Conservation (phyloP, 2,797 vertebrate species). For the Sphenodon punctatus region DNA sequence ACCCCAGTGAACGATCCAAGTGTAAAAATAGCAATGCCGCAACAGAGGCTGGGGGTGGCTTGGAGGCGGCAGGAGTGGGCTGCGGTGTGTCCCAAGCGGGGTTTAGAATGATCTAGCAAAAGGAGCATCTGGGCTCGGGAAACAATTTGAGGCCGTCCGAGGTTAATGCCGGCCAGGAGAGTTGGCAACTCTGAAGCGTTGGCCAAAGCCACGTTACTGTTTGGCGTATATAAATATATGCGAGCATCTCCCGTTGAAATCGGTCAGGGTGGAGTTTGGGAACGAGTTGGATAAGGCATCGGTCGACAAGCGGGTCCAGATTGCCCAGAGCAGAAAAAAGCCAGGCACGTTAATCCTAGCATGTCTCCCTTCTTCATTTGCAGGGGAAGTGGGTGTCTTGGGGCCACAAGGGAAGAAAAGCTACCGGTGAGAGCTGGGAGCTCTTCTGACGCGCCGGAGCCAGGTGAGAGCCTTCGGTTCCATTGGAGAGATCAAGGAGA, state of each 20-base stretch:
- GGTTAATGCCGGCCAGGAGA: constrained; percentile 34
- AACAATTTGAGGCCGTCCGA: background rate
- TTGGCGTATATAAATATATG: background rate
- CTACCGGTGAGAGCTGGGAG: background rate
- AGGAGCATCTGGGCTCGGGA: background rate
- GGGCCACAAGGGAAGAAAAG: background rate
- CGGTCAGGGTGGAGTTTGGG: background rate
- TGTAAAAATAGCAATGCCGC: background rate
- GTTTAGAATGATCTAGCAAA: background rate
- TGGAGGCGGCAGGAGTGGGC: background rate
- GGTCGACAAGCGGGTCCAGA: background rate
- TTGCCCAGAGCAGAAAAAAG: background rate
- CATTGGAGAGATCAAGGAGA: constrained; percentile 5
- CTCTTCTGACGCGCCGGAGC: constrained; percentile 3
- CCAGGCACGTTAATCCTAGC: background rate
- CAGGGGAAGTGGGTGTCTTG: constrained; percentile 16
- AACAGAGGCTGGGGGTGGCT: background rate
- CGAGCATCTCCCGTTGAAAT: too few relatives aligned
- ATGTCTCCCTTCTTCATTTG: constrained; percentile 27
- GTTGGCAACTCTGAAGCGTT: background rate
- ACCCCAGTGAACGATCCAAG: background rate
- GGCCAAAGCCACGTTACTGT: background rate
- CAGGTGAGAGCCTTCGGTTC: background rate
- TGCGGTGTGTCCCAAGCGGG: background rate
- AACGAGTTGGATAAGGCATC: background rate